Evolutionary conservation across 2,113 vertebrate species (phyloP).

Genomic region (Apistogramma diplotaenia): DNA sequence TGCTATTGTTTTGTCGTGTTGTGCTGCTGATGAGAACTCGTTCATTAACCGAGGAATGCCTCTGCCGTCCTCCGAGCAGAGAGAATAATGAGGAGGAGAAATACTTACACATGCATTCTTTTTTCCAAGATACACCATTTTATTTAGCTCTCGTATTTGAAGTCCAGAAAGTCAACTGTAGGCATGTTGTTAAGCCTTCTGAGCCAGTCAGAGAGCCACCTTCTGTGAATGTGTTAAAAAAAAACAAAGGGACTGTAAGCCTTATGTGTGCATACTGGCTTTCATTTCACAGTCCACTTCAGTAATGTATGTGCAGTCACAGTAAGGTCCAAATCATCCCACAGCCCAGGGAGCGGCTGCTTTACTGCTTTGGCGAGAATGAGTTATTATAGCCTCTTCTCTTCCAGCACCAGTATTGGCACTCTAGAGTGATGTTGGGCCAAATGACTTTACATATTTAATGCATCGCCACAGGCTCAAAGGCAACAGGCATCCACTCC

Average conservation of each 20-base stretch:
- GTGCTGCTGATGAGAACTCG: constrained; percentile 18
- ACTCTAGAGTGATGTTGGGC: constrained; percentile 54
- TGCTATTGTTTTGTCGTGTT: constrained; percentile 11
- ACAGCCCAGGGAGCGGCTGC: constrained; percentile 35
- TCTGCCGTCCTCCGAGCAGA: neutral
- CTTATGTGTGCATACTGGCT: constrained; percentile 16
- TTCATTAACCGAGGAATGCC: constrained; percentile 52
- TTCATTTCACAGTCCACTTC: constrained; percentile 30
- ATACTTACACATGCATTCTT: constrained; percentile 40
- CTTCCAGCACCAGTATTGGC: constrained; percentile 56
- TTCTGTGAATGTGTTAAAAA: neutral
- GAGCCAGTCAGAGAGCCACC: neutral
- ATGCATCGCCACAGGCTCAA: constrained; percentile 60
- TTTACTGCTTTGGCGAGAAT: constrained; percentile 38
- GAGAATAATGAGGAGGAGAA: constrained; percentile 50
- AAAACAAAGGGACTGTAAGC: neutral
- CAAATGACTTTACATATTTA: constrained; percentile 75
- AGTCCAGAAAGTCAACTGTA: constrained; percentile 1
- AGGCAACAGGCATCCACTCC: constrained; percentile 60
- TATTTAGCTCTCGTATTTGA: constrained; percentile 14
- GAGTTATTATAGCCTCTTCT: constrained; percentile 48
- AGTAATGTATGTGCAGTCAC: constrained; percentile 33
- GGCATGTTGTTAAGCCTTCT: neutral
- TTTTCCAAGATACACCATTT: constrained; percentile 27
- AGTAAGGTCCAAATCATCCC: constrained; percentile 37